Evolutionary conservation across 2,113 vertebrate genomes (phyloP), one percentile per base, ranked within the genome.

Genomic region (Baryphthengus martii): DNA sequence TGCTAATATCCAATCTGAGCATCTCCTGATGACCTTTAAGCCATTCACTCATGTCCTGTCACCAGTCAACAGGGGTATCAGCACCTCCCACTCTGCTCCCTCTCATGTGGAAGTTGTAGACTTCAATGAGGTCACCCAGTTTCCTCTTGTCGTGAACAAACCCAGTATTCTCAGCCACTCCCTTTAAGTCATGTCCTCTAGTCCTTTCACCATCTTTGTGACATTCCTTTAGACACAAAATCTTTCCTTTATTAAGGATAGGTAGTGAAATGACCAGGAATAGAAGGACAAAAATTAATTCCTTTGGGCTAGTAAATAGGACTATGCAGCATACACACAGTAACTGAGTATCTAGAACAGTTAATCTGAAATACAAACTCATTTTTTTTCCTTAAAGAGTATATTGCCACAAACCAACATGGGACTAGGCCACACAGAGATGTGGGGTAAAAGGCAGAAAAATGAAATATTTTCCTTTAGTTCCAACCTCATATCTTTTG

Each of bases 401-500:
- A 70, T 13, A 13, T 58, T 86, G 12, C 12, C 18, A 67, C 14
- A 79, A 66, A 55, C 23, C 17, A 55, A 29, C 23, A 62, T 9
- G 11, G 10, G 42, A 10, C 26, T 80, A 79, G 7, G 19, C 7
- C 33, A 70, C 17, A n/a, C 2, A 59, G 21, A 73, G 5, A 65
- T 35, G 7, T 3, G 1, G 3, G 7, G 7, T 44, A 66, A 65
- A 74, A 62, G 7, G 20, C 39, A 90, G n/a, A 53, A 74, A 80
- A 82, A 9, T 5, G 0, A 87, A 75, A 12, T 62, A 56, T 58
- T 45, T 89, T 56, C 21, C 24, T 52, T 74, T 39, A 35, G 28
- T 4, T 88, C 15, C 45, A 90, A 58, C 4, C 3, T 3, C 1
- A 0, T 33, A 42, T 0, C 2, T 62, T 85, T 53, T 52, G 10